phyloP scores from a whole-genome alignment of 2,113 vertebrate species.

The Cebus imitator region DNA sequence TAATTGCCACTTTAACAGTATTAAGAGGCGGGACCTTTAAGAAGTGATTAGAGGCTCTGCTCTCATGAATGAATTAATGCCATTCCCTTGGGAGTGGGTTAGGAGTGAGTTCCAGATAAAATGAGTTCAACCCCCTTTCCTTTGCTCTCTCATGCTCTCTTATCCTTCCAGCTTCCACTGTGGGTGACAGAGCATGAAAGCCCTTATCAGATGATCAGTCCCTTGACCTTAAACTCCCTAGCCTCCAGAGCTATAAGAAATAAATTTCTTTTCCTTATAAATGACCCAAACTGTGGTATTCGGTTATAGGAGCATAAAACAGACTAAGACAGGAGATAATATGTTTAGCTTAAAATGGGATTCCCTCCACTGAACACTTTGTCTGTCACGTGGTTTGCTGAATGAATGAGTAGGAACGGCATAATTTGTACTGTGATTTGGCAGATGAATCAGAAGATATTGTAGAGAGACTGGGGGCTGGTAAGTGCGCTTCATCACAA shows the following conservation, averaged over 20 bases:
- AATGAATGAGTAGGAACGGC: background rate
- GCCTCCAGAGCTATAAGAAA: background rate
- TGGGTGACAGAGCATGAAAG: background rate
- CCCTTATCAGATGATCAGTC: background rate
- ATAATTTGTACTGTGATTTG: background rate
- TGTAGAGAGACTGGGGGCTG: background rate
- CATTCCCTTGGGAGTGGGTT: background rate
- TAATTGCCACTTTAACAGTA: background rate
- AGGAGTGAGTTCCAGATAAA: background rate
- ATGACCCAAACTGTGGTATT: background rate
- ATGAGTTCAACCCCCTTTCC: background rate
- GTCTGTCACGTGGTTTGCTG: background rate
- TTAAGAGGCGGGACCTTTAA: background rate
- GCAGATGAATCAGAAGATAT: background rate
- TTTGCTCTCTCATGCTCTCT: background rate
- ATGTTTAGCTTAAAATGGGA: background rate
- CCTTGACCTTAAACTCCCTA: background rate
- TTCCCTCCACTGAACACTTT: background rate
- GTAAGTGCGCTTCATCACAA: too few relatives aligned
- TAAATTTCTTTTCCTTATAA: background rate
- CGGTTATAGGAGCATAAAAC: background rate
- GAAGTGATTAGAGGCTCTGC: background rate
- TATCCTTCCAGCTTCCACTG: background rate
- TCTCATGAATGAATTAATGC: background rate
- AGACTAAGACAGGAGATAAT: background rate